Evolutionary conservation across 2,888 invertebrate species (phyloP).

Genomic region (Mystacides longicornis): DNA sequence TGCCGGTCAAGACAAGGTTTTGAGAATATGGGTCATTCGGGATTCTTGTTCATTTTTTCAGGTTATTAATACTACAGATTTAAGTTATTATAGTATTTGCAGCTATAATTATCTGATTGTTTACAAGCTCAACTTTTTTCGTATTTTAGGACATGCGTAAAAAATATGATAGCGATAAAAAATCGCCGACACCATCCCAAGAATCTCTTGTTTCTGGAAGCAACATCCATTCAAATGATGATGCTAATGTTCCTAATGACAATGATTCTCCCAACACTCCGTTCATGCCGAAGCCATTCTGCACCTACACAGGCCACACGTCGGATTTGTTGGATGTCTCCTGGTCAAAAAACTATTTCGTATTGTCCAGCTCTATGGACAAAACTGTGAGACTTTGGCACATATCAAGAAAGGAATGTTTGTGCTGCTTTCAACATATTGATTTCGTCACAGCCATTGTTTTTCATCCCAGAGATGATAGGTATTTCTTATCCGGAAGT

Average conservation of each 20-base stretch:
- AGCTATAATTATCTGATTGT: background rate
- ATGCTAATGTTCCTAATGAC: constrained; percentile 50
- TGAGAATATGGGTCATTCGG: constrained; percentile 91
- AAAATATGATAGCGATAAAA: constrained; percentile 84
- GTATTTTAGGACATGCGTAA: constrained; percentile 77
- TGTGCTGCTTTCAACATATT: constrained; percentile 98
- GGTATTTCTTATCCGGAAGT: constrained; percentile 93
- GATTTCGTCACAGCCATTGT: constrained; percentile 99
- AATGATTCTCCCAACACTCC: constrained; percentile 57
- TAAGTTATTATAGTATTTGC: background rate
- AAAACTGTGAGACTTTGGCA: constrained; percentile 96
- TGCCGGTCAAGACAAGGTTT: constrained; percentile 91
- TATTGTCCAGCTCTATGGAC: constrained; percentile 97
- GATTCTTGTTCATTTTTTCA: constrained; percentile 88
- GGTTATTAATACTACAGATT: constrained; percentile 35
- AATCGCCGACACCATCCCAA: constrained; percentile 87
- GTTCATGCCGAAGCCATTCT: constrained; percentile 87
- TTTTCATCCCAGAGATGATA: constrained; percentile 89
- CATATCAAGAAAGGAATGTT: constrained; percentile 91
- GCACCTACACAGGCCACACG: constrained; percentile 89
- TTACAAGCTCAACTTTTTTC: background rate
- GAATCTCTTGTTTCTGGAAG: constrained; percentile 72
- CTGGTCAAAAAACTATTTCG: constrained; percentile 98
- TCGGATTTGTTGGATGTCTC: constrained; percentile 94
- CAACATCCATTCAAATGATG: constrained; percentile 53